Base-by-base conservation (phyloP, 2,888 invertebrate genomes). In the Machimus atricapillus region DNA sequence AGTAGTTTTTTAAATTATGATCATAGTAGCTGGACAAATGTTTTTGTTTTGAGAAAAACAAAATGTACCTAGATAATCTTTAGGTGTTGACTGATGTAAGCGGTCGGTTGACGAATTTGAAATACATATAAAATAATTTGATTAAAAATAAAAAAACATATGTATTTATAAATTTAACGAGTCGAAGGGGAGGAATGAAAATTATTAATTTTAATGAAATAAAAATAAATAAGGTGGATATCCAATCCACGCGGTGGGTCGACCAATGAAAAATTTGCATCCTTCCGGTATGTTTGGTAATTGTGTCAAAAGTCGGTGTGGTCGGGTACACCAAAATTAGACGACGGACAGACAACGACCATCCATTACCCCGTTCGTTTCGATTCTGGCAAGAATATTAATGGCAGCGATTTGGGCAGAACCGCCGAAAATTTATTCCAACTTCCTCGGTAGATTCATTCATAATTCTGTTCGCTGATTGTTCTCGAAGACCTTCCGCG, bases 371-470 rank as follows among this genome's bases (percentile, higher is more conserved):
- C 66, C 66, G 12, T 66, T 66, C 66, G 12, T 23, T 66, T 66
- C 27, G 66, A 27, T 8, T 66, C 66, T 23, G 23, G 66, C 27
- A 12, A 12, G 23, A 66, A 66, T 66, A 66, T 58, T 23, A 66
- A 66, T 66, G 23, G 23, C 23, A 27, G 9, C 66, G 9, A 66
- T 66, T 66, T 23, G 66, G 66, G 19, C 66, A 66, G 66, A 66
- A 27, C 27, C 27, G 66, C 66, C 66, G 66, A 66, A 66, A 66
- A 66, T 52, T 79, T 79, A 27, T 79, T 79, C 52, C 52, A 14
- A 79, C 79, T 79, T 79, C 79, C 79, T 79, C 79, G 19, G 27
- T 19, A 78, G 34, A 78, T 79, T 52, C 52, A 79, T 79, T 79
- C 79, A 46, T 79, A 79, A 79, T 79, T 79, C 79, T 79, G 31